Evolutionary conservation across 2,888 invertebrate genomes (phyloP).

Genomic region (Bembecia ichneumoniformis): DNA sequence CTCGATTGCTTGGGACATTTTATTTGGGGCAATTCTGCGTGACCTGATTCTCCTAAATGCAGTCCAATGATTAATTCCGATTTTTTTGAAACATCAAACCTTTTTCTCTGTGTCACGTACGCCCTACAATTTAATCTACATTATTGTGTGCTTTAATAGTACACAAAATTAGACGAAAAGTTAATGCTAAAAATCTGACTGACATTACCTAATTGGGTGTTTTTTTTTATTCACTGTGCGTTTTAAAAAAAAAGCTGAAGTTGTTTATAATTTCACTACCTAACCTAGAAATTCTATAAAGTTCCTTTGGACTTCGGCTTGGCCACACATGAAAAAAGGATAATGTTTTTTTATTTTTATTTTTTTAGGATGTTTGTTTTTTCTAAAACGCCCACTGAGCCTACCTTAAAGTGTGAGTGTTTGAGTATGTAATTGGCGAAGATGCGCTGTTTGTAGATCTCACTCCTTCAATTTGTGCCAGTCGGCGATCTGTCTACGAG

Average conservation of each 20-base stretch:
- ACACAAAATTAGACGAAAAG: not conserved
- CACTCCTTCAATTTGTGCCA: slow-evolving; percentile 98
- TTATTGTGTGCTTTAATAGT: not conserved
- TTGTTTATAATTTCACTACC: not conserved
- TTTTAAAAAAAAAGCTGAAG: not conserved
- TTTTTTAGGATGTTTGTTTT: no score
- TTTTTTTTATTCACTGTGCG: not conserved
- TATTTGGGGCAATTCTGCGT: no score
- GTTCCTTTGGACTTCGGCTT: slow-evolving; percentile 37
- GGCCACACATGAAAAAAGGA: slow-evolving; percentile 18
- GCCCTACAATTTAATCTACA: not conserved
- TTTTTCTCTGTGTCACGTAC: not conserved
- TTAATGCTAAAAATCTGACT: no score
- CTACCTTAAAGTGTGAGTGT: no score
- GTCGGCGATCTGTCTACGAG: slow-evolving; percentile 97
- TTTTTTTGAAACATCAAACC: no score
- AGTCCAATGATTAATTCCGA: no score
- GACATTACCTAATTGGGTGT: no score
- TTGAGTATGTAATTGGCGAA: no score
- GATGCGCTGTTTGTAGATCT: slow-evolving; percentile 15
- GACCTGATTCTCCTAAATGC: no score
- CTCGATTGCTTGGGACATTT: no score
- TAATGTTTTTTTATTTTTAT: not conserved
- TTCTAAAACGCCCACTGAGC: no score
- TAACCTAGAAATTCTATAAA: slow-evolving; percentile 6